Base-by-base conservation (phyloP, 2,888 invertebrate genomes). In the Lepidonotus clava region DNA sequence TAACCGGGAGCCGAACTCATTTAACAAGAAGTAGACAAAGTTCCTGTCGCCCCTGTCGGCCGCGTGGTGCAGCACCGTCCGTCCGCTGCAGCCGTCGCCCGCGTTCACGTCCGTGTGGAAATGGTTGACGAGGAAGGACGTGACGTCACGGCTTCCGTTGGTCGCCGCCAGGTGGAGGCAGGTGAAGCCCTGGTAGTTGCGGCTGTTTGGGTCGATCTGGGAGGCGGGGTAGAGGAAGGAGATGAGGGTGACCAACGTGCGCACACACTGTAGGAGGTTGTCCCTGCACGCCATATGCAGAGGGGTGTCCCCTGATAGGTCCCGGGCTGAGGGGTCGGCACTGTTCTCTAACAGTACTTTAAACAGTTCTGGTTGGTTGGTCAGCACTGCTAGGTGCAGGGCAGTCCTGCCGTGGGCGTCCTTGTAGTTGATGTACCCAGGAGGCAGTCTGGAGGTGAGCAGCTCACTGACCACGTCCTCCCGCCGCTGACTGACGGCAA, bases 121-220 rank as follows among this genome's bases (percentile, higher is more conserved):
- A 18, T 80, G 28, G 6, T 28, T 41, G 24, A 80, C 18, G 24
- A 99, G 95, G 40, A 99, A 97, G 95, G 98, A 98, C 40, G 99
- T 98, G 99, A 99, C 99, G 94, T 99, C 98, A 92, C 97, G 97
- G 94, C 99, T 99, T 1, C 99, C 99, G 92, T 99, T 97, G 87
- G 98, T 98, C 28, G 99, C 97, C 0, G 99, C 99, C 92, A 99
- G 97, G 94, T 99, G 99, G 61, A 99, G 95, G 21, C 98, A 98
- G 21, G 99, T 99, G 24, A 80, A 51, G 6, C 80, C 80, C 32
- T 80, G 28, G 46, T 80, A 80, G 80, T 80, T 80, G 14, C 80
- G 41, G 46, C 41, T 41, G 32, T 80, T 34, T 14, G 80, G n/a
- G 21, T 80, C 80, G 24, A 41, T 8, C 4, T 14, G 6, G 1